phyloP scores from a whole-genome alignment of 1,140 invertebrate genomes.

The Aphis gossypii region DNA sequence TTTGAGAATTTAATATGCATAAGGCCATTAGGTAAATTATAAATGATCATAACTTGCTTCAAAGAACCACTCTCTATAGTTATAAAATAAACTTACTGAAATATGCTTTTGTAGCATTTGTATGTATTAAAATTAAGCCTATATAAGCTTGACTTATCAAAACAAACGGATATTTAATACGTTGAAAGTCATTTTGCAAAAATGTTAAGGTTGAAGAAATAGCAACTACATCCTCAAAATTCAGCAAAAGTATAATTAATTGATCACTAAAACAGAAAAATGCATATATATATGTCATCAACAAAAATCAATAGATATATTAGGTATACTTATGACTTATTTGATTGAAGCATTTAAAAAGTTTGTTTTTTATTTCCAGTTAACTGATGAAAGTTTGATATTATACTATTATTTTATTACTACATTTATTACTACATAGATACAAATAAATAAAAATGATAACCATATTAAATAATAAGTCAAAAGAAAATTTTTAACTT shows the following conservation, averaged over 20 bases:
- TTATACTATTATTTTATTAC: neutral
- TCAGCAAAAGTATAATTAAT: conserved; percentile 2
- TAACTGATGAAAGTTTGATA: neutral
- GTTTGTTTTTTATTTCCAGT: neutral
- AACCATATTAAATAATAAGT: neutral
- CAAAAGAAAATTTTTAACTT: neutral
- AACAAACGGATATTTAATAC: conserved; percentile 28
- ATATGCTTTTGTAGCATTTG: neutral
- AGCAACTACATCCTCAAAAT: neutral
- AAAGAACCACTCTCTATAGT: neutral
- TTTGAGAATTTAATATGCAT: neutral
- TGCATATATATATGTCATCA: neutral
- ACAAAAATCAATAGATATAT: too few relatives aligned
- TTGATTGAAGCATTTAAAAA: neutral
- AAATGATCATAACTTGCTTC: too few relatives aligned
- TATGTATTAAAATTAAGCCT: conserved; percentile 16
- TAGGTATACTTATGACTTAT: neutral
- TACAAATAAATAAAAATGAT: neutral
- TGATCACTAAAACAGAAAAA: conserved; percentile 39
- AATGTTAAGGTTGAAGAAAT: neutral
- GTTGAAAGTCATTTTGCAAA: conserved; percentile 34
- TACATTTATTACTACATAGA: neutral
- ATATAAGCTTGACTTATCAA: conserved; percentile 30
- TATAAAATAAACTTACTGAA: conserved; percentile 24
- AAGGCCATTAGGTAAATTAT: too few relatives aligned